These are phyloP conservation scores for Malurus alboscapulatus DNA, from an alignment of 2,113 vertebrate species.

Conservation along the genomic window DNA sequence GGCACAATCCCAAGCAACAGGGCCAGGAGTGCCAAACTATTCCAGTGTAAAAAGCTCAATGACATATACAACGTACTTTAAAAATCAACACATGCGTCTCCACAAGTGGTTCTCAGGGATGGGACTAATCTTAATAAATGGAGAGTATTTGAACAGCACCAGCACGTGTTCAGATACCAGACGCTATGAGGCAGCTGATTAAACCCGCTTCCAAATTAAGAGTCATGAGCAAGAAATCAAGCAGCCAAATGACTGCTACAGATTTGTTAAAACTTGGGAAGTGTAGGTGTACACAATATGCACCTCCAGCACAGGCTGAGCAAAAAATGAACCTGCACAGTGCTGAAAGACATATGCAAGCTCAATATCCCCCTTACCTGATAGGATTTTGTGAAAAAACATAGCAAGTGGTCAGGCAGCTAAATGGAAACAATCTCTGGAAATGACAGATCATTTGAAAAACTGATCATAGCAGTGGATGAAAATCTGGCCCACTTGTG, in stretches of 20 bases:
- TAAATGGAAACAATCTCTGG: not conserved
- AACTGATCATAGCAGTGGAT: not conserved
- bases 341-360: not conserved
- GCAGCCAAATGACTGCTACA: not conserved
- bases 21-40: not conserved
- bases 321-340: not conserved
- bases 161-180: not conserved
- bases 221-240: not conserved
- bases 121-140: not conserved
- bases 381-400: not conserved
- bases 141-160: not conserved
- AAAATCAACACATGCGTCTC: not conserved
- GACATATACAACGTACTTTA: not conserved
- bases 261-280: slow-evolving; percentile 1
- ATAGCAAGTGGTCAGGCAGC: not conserved
- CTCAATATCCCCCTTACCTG: not conserved
- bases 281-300: not conserved
- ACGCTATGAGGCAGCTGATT: not conserved
- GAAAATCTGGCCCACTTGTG: not conserved
- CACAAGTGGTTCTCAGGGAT: not conserved
- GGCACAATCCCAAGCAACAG: not conserved
- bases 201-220: not conserved
- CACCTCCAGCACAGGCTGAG: not conserved
- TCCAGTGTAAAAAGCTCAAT: not conserved
- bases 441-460: not conserved